A percentile compares a stretch with the other conserved stretches of the same genome.
phyloP scores from a whole-genome alignment of 2,888 invertebrate genomes.

The Meta bourneti region DNA sequence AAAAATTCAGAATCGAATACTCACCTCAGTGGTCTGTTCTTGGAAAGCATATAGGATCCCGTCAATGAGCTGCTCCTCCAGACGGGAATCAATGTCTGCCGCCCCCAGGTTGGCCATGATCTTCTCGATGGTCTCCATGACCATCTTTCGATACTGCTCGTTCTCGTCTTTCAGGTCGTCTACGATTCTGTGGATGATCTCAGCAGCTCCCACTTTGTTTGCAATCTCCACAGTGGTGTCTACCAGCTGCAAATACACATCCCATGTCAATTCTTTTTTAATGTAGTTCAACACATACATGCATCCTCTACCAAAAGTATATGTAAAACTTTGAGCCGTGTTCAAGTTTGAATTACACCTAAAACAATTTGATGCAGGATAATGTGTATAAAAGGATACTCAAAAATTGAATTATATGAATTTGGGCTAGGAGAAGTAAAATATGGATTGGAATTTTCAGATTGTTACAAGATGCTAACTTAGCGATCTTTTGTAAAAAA shows the following conservation, averaged over 20 bases:
- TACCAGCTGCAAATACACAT: slow-evolving; percentile 84
- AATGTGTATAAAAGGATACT: no score
- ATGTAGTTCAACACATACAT: slow-evolving; percentile 10
- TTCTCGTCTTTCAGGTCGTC: slow-evolving; percentile 99
- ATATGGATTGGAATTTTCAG: no score
- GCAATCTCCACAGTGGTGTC: slow-evolving; percentile 99
- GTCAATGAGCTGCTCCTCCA: slow-evolving; percentile 99
- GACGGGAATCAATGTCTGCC: slow-evolving; percentile 97
- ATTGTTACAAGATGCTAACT: no score
- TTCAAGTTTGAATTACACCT: no score
- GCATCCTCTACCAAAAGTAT: background rate
- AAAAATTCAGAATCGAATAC: background rate
- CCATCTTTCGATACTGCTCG: slow-evolving; percentile 99
- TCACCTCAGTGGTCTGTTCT: slow-evolving; percentile 98
- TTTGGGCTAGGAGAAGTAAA: no score
- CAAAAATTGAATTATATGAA: no score
- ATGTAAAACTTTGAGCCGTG: no score
- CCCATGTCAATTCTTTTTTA: background rate
- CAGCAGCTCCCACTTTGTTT: slow-evolving; percentile 99
- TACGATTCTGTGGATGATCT: slow-evolving; percentile 98
- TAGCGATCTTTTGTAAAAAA: no score
- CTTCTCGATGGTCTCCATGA: slow-evolving; percentile 99
- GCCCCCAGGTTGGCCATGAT: slow-evolving; percentile 98
- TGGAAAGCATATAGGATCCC: slow-evolving; percentile 99
- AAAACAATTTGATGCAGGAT: no score